Percentiles rank a stretch among this genome's conserved stretches.
Evolutionary conservation across 2,113 vertebrate genomes (phyloP).

Genomic region (Phoxinus phoxinus): DNA sequence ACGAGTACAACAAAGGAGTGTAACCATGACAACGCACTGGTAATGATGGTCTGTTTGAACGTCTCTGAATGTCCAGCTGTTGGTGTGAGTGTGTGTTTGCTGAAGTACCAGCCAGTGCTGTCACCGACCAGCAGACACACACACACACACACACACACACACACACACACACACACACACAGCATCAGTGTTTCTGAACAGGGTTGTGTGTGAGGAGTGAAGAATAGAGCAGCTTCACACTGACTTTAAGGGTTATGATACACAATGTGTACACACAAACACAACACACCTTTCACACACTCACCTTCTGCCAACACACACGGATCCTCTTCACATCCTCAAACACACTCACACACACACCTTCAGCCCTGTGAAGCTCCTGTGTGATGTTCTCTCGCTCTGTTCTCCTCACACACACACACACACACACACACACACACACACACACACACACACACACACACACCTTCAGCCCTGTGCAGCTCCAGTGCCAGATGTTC

Average conservation of each 20-base stretch:
- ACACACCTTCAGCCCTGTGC: no score
- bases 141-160: slow-evolving; percentile 14
- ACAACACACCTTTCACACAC: slow-evolving; percentile 43
- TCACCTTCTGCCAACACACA: slow-evolving; percentile 13
- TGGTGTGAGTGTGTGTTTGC: not conserved
- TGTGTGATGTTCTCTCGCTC: no score
- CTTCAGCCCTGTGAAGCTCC: no score
- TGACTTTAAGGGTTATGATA: no score
- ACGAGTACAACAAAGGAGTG: not conserved
- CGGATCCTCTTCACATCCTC: not conserved
- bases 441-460: no score
- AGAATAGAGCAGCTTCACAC: not conserved
- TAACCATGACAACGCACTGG: not conserved
- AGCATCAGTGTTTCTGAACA: not conserved
- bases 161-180: slow-evolving; percentile 70
- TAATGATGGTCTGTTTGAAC: not conserved
- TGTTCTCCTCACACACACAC: no score
- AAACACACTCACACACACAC: not conserved
- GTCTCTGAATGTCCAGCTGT: not conserved
- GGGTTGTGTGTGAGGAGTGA: no score
- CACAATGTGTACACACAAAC: not conserved
- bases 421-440: no score
- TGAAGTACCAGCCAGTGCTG: not conserved
- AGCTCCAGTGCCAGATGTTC: no score
- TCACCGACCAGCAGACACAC: not conserved